These are phyloP conservation scores for Xestobium rufovillosum DNA, from an alignment of 2,888 invertebrate species.

Conservation along the genomic window DNA sequence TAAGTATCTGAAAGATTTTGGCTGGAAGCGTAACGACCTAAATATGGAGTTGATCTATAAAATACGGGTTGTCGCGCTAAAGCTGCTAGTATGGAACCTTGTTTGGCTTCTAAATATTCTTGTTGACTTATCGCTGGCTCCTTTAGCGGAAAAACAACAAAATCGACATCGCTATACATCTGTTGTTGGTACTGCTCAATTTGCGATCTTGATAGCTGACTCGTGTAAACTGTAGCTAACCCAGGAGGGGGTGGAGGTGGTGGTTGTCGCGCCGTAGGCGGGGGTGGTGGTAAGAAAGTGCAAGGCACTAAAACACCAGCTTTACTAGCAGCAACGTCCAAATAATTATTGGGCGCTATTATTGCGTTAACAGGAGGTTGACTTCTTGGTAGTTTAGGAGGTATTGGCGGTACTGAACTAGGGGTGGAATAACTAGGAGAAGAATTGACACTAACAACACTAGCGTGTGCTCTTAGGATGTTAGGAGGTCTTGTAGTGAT, in stretches of 20 bases:
- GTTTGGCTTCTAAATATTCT: slow-evolving; percentile 83
- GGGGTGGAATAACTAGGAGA: slow-evolving; percentile 53
- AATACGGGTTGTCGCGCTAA: slow-evolving; percentile 60
- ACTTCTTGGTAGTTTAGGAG: slow-evolving; percentile 43
- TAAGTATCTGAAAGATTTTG: slow-evolving; percentile 73
- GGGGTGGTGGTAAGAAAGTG: slow-evolving; percentile 51
- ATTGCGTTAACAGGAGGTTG: slow-evolving; percentile 45
- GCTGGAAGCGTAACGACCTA: slow-evolving; percentile 71
- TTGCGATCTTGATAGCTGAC: slow-evolving; percentile 64
- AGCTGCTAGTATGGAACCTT: slow-evolving; percentile 64
- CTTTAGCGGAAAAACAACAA: slow-evolving; percentile 83
- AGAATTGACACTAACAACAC: slow-evolving; percentile 56
- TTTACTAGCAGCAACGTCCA: slow-evolving; percentile 54
- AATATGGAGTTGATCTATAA: slow-evolving; percentile 76
- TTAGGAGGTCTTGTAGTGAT: slow-evolving; percentile 71
- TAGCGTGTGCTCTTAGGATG: slow-evolving; percentile 69
- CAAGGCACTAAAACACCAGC: slow-evolving; percentile 45
- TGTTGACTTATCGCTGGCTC: slow-evolving; percentile 86
- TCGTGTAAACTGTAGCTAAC: slow-evolving; percentile 64
- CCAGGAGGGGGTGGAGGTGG: slow-evolving; percentile 58
- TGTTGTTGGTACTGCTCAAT: slow-evolving; percentile 85
- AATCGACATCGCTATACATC: slow-evolving; percentile 84
- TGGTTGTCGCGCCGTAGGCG: slow-evolving; percentile 55
- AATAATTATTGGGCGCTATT: slow-evolving; percentile 54
- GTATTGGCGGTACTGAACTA: slow-evolving; percentile 38